These are phyloP conservation scores for Procambarus clarkii DNA, from an alignment of 1,140 invertebrate species.

Conservation along the genomic window DNA sequence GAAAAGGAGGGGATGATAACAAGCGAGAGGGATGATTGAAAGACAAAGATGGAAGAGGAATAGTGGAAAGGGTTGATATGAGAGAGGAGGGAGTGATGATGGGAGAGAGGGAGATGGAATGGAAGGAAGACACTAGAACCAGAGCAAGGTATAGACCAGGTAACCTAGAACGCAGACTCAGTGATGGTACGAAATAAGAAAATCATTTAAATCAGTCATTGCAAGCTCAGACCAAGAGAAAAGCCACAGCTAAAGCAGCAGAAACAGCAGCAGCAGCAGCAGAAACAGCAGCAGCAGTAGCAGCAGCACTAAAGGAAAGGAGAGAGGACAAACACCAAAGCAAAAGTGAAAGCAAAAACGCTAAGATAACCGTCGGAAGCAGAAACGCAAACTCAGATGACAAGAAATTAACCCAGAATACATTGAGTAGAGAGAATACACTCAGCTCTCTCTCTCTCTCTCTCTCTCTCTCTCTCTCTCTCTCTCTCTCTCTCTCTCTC, in stretches of 20 bases:
- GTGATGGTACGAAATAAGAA: too few species aligned
- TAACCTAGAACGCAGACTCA: too few species aligned
- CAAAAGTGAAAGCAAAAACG: not conserved
- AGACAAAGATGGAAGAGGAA: not conserved
- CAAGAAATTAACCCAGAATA: not conserved
- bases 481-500: too few species aligned
- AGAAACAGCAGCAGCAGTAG: too few species aligned
- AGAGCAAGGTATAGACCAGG: not conserved
- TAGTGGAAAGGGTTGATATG: not conserved
- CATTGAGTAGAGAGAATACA: not conserved
- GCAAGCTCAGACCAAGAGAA: not conserved
- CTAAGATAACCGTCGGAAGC: not conserved
- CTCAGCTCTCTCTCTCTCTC: too few species aligned
- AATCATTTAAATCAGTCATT: too few species aligned
- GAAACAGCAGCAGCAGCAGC: too few species aligned
- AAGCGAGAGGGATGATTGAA: not conserved
- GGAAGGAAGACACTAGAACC: not conserved
- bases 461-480: too few species aligned
- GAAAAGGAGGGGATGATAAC: not conserved
- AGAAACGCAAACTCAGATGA: not conserved
- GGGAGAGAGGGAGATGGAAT: slow-evolving; percentile 3
- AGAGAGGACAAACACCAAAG: slow-evolving; percentile 6
- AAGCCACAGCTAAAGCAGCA: too few species aligned
- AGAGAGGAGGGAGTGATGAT: not conserved
- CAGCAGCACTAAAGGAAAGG: too few species aligned